Evolutionary conservation across 1,140 invertebrate species (phyloP).

Genomic region (Agrilus planipennis): DNA sequence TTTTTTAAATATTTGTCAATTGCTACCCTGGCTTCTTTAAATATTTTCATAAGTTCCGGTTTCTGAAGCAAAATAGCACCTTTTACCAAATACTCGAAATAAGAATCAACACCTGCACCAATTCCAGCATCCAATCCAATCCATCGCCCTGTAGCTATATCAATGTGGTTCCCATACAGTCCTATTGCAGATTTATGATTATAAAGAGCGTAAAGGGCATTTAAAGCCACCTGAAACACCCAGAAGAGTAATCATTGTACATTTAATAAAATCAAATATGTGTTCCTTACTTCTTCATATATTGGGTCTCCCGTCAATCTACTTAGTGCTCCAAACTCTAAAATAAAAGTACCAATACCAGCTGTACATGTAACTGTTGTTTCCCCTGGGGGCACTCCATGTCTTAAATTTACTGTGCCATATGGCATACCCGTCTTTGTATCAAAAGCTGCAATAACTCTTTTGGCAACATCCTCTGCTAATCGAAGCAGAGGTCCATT

Average conservation of each 20-base stretch:
- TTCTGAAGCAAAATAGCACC: slow-evolving; percentile 68
- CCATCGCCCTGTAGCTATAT: slow-evolving; percentile 91
- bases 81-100: slow-evolving; percentile 98
- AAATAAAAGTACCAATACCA: slow-evolving; percentile 91
- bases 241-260: slow-evolving; percentile 2
- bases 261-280: not conserved
- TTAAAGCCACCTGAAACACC: slow-evolving; percentile 70
- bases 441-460: slow-evolving; percentile 81
- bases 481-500: slow-evolving; percentile 84
- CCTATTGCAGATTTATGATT: slow-evolving; percentile 78
- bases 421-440: slow-evolving; percentile 96
- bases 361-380: slow-evolving; percentile 96
- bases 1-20: slow-evolving; percentile 85
- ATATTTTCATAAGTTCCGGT: slow-evolving; percentile 85
- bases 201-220: slow-evolving; percentile 83
- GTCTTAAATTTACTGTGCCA: slow-evolving; percentile 87
- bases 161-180: slow-evolving; percentile 93
- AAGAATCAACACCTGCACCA: slow-evolving; percentile 94
- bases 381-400: slow-evolving; percentile 89
- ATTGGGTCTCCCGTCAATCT: slow-evolving; percentile 88
- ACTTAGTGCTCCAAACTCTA: slow-evolving; percentile 94
- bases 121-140: slow-evolving; percentile 87
- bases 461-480: slow-evolving; percentile 86
- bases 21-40: slow-evolving; percentile 65
- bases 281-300: slow-evolving; percentile 66